A percentile compares a stretch with the other conserved stretches of the same genome.
phyloP scores from a whole-genome alignment of 2,888 invertebrate genomes.

The Caenorhabditis sp. region DNA sequence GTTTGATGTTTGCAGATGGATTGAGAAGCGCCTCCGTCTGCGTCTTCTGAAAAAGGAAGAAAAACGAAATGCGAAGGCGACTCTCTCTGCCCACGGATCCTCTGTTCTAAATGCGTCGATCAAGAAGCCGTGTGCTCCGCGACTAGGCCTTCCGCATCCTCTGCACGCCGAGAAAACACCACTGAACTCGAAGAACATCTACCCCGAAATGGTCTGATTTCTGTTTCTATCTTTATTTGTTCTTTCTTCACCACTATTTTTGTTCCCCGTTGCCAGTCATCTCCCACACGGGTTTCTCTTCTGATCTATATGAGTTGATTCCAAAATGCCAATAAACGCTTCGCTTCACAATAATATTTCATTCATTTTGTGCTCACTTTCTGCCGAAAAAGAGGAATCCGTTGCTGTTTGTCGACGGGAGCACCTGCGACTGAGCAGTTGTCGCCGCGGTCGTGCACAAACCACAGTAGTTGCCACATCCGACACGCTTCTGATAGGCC shows the following conservation, averaged over 20 bases:
- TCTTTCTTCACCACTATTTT: background rate
- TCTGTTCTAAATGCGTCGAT: conserved; percentile 30
- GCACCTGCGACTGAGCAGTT: background rate
- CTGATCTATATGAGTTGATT: conserved; percentile 51
- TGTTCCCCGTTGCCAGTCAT: conserved; percentile 45
- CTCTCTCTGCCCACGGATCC: conserved; percentile 17
- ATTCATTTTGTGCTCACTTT: conserved; percentile 11
- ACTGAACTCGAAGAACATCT: conserved; percentile 33
- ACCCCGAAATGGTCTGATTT: conserved; percentile 51
- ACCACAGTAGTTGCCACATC: conserved; percentile 59
- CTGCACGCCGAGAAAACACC: conserved; percentile 46
- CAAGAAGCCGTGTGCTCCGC: conserved; percentile 23
- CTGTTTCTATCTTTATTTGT: conserved; percentile 3
- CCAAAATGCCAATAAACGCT: conserved; percentile 32
- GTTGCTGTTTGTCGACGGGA: conserved; percentile 40
- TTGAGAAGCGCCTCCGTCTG: conserved; percentile 64
- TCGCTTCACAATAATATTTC: conserved; percentile 28
- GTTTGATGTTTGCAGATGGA: conserved; percentile 54
- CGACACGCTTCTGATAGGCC: conserved; percentile 56
- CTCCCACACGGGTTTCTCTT: conserved; percentile 20
- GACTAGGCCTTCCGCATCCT: conserved; percentile 44
- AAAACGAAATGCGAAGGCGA: conserved; percentile 59
- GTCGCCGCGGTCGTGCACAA: conserved; percentile 35
- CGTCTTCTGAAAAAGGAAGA: conserved; percentile 70
- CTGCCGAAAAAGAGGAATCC: conserved; percentile 47